Base-by-base conservation (phyloP, 2,888 invertebrate genomes). In the Pycnomerus fuliginosus region DNA sequence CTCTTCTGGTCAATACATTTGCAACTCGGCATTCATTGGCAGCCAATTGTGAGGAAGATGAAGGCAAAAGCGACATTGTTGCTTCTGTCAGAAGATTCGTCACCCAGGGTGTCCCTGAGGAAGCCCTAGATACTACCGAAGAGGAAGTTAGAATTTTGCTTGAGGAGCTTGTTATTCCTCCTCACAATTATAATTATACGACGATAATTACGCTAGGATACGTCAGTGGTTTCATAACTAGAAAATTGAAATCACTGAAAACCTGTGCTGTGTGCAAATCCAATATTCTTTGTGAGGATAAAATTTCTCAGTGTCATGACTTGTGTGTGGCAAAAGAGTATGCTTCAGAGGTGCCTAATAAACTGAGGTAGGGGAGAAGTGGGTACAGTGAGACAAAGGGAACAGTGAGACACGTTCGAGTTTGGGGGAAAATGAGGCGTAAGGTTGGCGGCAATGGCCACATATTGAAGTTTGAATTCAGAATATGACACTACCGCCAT, bases 1-100 rank as follows among this genome's bases (percentile, higher is more conserved):
- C 41, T 2, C 25, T 45, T n/a, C 3, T 45, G 16, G 12, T 42
- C 4, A 42, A 42, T 15, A 42, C 40, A 10, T 42, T 45, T n/a
- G 13, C 14, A 7, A 24, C 24, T 1, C 3, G 17, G 7, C 45
- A 45, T 20, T 45, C 45, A 5, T 15, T 42, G 20, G 25, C 25
- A 14, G 13, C 36, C 11, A 42, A 42, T 14, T 40, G 43, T 37
- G 43, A 42, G 14, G 13, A 15, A 14, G 17, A 42, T 2, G n/a
- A n/a, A n/a, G n/a, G n/a, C n/a, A n/a, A n/a, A n/a, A 2, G 3
- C 2, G 16, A 28, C 17, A 37, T 38, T 7, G 28, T 42, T 16
- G 2, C 28, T 11, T 20, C 29, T 5, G 43, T 41, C 7, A 41
- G 28, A 17, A 16, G 17, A 12, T 35, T 41, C 12, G 11, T 35